Base-by-base conservation (phyloP, 2,888 invertebrate species). In the Ophion slaviceki region DNA sequence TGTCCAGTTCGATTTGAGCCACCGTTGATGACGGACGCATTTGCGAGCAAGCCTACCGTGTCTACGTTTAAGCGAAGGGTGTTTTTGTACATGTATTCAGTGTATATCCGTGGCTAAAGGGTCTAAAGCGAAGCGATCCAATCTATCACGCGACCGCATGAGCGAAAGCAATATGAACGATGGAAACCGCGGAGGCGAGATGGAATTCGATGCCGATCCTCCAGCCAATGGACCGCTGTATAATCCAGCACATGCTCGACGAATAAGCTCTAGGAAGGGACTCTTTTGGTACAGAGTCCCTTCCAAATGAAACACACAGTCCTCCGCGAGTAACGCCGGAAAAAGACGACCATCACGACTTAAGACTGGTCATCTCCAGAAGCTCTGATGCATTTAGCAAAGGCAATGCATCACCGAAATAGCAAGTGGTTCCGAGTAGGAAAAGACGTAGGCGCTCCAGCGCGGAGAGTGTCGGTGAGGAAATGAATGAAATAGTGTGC, bases 361-460 rank as follows among this genome's bases (percentile, higher is more conserved):
- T 40, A 67, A 67, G 40, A 67, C 20, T 67, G 40, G 67, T 67
- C 20, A 3, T 36, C 11, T 67, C 67, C 67, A 67, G 67, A 67
- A 67, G 40, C 67, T 67, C 67, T 11, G 45, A 67, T 45, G 67
- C 40, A 67, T 1, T 40, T 20, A 40, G 40, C 67, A 20, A 20
- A 40, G 67, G 67, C 67, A 67, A 67, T 67, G 67, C 40, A 67
- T 67, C 67, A 17, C 67, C 67, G 8, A 67, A 67, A 20, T 67
- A 40, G 67, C 67, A 67, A 67, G 67, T 67, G 67, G 40, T 67
- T 45, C 67, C 67, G 67, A 24, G 24, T 24, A 67, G 67, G 67
- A 67, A 67, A 45, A 67, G 67, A 67, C 67, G 28, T 28, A 28
- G 2, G 28, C 28, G 28, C 2, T 2, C 28, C 28, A 28, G 28